phyloP scores from a whole-genome alignment of 2,113 vertebrate genomes.

The Rhinolophus ferrumequinum region DNA sequence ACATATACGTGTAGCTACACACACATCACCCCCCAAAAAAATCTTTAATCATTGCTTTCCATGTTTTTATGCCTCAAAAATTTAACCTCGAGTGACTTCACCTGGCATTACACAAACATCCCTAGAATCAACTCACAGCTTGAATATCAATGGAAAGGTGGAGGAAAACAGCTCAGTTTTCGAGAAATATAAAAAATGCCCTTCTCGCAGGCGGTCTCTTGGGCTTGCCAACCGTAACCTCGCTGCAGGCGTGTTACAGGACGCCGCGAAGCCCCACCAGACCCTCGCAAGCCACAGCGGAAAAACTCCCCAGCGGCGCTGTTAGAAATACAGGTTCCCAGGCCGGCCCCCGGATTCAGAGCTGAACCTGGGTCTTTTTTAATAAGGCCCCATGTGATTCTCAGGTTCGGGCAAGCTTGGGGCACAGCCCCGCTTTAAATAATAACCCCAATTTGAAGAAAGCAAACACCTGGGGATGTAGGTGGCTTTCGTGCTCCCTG shows the following conservation, averaged over 20 bases:
- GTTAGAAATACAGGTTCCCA: not conserved
- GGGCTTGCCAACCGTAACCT: not conserved
- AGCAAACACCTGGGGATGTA: conserved; percentile 26
- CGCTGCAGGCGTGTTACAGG: rapidly evolving
- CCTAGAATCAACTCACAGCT: not conserved
- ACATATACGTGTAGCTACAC: not conserved
- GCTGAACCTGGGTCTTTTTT: not conserved
- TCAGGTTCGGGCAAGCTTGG: conserved; percentile 65
- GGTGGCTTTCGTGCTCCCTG: not conserved
- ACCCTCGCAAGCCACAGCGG: rapidly evolving
- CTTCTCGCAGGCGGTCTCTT: not conserved
- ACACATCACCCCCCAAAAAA: not conserved
- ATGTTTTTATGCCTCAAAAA: not conserved
- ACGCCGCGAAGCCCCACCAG: not conserved
- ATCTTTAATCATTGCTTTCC: not conserved
- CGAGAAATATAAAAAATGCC: not conserved
- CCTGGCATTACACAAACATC: not conserved
- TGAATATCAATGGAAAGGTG: not conserved
- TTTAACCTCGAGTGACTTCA: not conserved
- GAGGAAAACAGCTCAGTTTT: not conserved
- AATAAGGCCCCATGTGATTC: not conserved
- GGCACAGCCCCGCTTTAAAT: not conserved
- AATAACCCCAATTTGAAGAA: not conserved
- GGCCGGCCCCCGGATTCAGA: not conserved
- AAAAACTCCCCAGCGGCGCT: rapidly evolving